Percentiles rank a stretch among this genome's conserved stretches.
phyloP scores from a whole-genome alignment of 1,140 invertebrate species.

The Andrena cerasifolii region DNA sequence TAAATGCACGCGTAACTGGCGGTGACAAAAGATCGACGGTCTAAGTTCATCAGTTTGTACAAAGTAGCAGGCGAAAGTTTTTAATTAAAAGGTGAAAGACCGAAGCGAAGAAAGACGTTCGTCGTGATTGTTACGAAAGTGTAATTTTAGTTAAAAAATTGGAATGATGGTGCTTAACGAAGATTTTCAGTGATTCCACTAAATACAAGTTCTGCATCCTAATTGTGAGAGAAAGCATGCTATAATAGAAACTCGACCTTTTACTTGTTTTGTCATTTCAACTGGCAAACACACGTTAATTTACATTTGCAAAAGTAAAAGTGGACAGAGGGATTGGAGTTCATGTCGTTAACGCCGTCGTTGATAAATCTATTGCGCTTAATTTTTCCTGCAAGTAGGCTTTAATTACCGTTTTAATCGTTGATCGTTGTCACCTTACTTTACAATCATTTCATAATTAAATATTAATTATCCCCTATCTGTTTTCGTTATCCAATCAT shows the following conservation, averaged over 20 bases:
- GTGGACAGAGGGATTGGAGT: too few species aligned
- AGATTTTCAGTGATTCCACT: conserved; percentile 35
- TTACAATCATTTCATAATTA: too few species aligned
- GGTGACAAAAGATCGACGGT: not conserved
- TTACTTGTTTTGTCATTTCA: not conserved
- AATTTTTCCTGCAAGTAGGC: too few species aligned
- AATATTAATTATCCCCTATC: too few species aligned
- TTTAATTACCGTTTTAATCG: too few species aligned
- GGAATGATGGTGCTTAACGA: conserved; percentile 32
- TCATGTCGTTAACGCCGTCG: too few species aligned
- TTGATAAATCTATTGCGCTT: too few species aligned
- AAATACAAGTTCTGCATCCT: conserved; percentile 30
- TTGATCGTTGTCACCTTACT: too few species aligned
- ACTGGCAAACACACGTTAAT: not conserved
- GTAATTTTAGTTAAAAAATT: conserved; percentile 27
- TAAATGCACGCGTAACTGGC: not conserved
- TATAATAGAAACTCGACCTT: conserved; percentile 40
- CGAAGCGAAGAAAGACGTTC: not conserved
- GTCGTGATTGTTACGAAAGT: not conserved
- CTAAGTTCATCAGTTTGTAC: not conserved
- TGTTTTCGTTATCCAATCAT: too few species aligned
- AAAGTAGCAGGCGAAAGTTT: conserved; percentile 25
- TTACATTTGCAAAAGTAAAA: too few species aligned
- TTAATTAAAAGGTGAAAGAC: conserved; percentile 29
- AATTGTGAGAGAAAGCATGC: conserved; percentile 54